These are phyloP conservation scores for Aleiodes leptofemur DNA, from an alignment of 2,888 invertebrate genomes.

Conservation along the genomic window DNA sequence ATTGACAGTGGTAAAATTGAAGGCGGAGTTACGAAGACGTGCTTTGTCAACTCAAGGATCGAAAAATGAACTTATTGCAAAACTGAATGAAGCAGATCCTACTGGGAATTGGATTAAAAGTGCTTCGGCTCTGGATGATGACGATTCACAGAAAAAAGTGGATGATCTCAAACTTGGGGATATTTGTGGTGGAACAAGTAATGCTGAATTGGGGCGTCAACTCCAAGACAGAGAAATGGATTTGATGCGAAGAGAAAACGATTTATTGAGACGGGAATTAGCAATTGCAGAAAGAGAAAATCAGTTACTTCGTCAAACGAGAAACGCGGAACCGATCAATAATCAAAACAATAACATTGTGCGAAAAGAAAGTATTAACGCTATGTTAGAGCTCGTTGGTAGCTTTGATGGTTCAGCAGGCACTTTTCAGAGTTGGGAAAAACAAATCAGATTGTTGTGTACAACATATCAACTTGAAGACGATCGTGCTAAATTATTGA, in stretches of 20 bases:
- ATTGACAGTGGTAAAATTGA: constrained; percentile 21
- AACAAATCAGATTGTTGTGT: constrained; percentile 34
- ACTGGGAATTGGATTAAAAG: not conserved
- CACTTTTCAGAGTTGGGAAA: constrained; percentile 35
- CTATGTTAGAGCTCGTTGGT: constrained; percentile 33
- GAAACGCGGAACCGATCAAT: not conserved
- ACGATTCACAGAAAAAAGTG: no score
- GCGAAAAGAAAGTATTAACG: constrained; percentile 31
- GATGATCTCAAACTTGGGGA: constrained; percentile 5
- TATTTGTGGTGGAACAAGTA: no score
- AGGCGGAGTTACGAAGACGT: constrained; percentile 39
- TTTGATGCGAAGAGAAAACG: constrained; percentile 37
- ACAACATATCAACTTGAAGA: constrained; percentile 33
- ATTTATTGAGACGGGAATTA: constrained; percentile 43
- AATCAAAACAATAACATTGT: not conserved
- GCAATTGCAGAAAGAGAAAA: constrained; percentile 40
- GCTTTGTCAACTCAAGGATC: constrained; percentile 26
- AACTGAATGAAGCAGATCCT: not conserved
- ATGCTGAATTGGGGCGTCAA: not conserved
- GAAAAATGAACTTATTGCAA: constrained; percentile 5
- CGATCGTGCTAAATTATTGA: constrained; percentile 30
- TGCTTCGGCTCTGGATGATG: not conserved
- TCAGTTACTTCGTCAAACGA: not conserved
- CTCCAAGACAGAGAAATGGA: constrained; percentile 21
- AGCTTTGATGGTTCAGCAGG: constrained; percentile 38